Conservation (phyloP, 2,113 vertebrate species). For the Actenoides lindsayi region DNA sequence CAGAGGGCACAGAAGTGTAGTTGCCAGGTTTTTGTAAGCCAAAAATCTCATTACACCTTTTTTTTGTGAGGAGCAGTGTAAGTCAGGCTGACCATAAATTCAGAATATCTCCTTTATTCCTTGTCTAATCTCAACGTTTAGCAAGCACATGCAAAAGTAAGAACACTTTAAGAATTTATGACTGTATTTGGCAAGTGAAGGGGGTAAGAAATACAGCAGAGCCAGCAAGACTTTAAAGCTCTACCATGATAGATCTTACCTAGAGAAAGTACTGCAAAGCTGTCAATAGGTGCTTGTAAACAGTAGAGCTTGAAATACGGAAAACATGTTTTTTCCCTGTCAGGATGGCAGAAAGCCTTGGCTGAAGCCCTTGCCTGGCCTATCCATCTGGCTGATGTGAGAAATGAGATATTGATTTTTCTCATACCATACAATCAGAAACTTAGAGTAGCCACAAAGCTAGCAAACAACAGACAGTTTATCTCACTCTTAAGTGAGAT, state of each 20-base stretch:
- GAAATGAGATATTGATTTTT: constrained; percentile 85
- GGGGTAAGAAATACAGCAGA: not conserved
- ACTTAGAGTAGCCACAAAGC: constrained; percentile 61
- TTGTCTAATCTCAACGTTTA: constrained; percentile 30
- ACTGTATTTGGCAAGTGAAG: constrained; percentile 17
- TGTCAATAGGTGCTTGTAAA: constrained; percentile 72
- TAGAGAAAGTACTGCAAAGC: constrained; percentile 57
- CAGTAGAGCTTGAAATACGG: constrained; percentile 54
- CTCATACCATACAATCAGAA: constrained; percentile 65
- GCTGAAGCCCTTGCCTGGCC: constrained; percentile 66
- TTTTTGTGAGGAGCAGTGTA: not conserved
- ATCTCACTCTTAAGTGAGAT: constrained; percentile 50
- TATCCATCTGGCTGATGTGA: constrained; percentile 74
- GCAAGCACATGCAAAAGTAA: not conserved
- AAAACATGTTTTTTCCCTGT: constrained; percentile 67
- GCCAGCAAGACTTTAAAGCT: constrained; percentile 35
- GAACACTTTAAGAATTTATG: constrained; percentile 41
- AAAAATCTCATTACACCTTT: not conserved
- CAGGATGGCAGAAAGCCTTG: constrained; percentile 66
- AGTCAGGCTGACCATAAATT: not conserved
- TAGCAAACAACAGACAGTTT: not conserved
- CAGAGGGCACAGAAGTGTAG: not conserved
- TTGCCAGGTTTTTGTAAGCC: constrained; percentile 14
- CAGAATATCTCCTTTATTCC: not conserved
- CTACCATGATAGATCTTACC: constrained; percentile 45